phyloP scores from a whole-genome alignment of 64 coral and sea anemone genomes.

The Pocillopora verrucosa region DNA sequence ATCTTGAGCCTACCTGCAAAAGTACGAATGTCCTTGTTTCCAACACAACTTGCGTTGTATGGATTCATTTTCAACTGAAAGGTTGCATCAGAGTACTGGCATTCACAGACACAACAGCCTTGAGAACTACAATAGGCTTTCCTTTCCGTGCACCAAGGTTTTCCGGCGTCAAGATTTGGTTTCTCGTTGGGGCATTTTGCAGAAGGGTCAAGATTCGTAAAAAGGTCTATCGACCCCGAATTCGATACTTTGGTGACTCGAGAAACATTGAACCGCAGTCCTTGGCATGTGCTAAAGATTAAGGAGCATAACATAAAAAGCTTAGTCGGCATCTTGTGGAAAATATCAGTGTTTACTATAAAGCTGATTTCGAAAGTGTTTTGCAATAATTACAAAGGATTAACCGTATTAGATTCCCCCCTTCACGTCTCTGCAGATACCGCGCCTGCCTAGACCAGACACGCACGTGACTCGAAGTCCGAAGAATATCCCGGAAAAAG shows the following conservation, averaged over 20 bases:
- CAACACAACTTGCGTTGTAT: background rate
- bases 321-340: background rate
- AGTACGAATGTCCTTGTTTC: background rate
- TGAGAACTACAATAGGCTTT: background rate
- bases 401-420: background rate
- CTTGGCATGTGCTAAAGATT: background rate
- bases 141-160: background rate
- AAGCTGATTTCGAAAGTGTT: background rate
- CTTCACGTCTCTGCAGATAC: slow-evolving; percentile 26
- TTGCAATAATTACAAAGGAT: background rate
- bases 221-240: background rate
- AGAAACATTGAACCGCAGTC: slow-evolving; percentile 11
- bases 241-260: too few relatives aligned
- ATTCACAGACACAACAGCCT: slow-evolving; percentile 21
- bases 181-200: background rate
- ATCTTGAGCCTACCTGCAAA: background rate
- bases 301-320: background rate
- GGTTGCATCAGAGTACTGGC: background rate
- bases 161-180: background rate
- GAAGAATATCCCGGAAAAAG: background rate
- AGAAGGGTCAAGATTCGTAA: slow-evolving; percentile 18
- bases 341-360: background rate
- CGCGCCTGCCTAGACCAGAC: background rate
- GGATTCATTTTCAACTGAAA: slow-evolving; percentile 34
- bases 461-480: background rate